Percentiles rank a stretch among this genome's conserved stretches.
These are phyloP conservation scores for Propithecus deckenii DNA, from an alignment of 2,797 vertebrate species.

Conservation along the genomic window DNA sequence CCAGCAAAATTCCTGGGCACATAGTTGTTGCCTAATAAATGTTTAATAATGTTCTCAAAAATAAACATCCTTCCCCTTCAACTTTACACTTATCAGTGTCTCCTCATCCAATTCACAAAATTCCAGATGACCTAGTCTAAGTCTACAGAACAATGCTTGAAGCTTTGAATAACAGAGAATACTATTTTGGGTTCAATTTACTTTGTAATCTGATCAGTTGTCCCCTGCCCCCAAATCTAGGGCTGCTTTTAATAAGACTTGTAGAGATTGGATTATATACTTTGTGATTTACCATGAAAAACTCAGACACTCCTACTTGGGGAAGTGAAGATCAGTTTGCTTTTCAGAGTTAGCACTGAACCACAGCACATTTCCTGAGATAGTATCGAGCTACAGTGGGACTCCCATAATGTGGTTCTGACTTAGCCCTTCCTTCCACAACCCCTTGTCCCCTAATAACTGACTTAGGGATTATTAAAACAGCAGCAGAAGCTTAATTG, in stretches of 20 bases:
- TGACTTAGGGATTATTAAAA: conserved; percentile 9
- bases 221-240: not conserved
- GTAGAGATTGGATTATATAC: not conserved
- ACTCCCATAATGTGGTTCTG: not conserved
- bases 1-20: not conserved
- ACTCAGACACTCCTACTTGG: not conserved
- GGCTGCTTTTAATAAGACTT: not conserved
- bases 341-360: not conserved
- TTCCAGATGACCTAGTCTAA: not conserved
- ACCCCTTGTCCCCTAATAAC: not conserved
- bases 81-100: not conserved
- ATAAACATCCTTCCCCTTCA: not conserved
- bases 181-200: not conserved
- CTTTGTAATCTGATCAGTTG: not conserved
- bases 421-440: not conserved
- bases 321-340: not conserved
- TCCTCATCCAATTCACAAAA: not conserved
- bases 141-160: not conserved
- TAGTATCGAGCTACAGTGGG: not conserved
- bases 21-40: conserved; percentile 2
- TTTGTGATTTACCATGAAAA: conserved; percentile 26
- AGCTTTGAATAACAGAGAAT: not conserved
- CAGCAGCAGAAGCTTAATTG: not conserved
- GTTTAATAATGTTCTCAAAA: conserved; percentile 12
- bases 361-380: not conserved